phyloP scores from a whole-genome alignment of 2,113 vertebrate genomes.

The Progne subis region DNA sequence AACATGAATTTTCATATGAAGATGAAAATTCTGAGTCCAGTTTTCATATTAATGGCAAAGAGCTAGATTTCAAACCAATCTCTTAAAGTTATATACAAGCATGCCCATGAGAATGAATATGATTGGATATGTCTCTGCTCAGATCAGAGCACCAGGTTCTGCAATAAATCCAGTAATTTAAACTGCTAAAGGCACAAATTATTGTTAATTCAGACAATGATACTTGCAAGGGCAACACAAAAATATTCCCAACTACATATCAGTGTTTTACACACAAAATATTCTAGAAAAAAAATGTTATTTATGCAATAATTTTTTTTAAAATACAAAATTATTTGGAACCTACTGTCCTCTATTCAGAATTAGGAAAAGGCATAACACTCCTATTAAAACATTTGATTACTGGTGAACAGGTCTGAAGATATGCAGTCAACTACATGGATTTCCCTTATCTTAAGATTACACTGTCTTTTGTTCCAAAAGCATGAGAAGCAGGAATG shows the following conservation, averaged over 20 bases:
- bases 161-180: not conserved
- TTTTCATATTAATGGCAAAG: not conserved
- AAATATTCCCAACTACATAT: not conserved
- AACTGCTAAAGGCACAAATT: not conserved
- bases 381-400: not conserved
- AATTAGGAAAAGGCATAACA: not conserved
- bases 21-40: not conserved
- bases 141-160: not conserved
- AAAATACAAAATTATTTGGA: not conserved
- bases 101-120: not conserved
- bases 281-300: not conserved
- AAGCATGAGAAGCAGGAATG: not conserved
- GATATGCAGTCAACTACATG: not conserved
- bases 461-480: not conserved
- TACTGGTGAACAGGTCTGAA: not conserved
- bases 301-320: not conserved
- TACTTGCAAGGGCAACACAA: not conserved
- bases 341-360: not conserved
- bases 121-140: not conserved
- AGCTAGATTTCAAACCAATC: not conserved
- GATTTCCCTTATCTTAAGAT: not conserved
- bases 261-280: not conserved
- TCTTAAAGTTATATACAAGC: not conserved
- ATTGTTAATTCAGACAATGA: not conserved
- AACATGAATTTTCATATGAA: not conserved